Percentiles rank a stretch among this genome's conserved stretches.
These are phyloP conservation scores for Erithacus rubecula DNA, from an alignment of 2,797 vertebrate species.

Conservation along the genomic window DNA sequence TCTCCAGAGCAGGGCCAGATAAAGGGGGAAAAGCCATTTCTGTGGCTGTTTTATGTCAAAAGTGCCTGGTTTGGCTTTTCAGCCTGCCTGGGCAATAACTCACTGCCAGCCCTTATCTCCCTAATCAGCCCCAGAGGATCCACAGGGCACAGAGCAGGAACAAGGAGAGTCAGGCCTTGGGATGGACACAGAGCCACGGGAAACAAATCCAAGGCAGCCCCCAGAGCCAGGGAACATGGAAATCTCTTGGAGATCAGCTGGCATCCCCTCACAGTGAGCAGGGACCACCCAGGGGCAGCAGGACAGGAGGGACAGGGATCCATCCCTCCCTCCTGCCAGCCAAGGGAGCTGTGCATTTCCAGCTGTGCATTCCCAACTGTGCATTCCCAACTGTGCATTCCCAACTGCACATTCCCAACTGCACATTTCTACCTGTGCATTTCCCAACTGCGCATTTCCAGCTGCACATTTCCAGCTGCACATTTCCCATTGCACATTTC, in stretches of 20 bases:
- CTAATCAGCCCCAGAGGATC: background rate
- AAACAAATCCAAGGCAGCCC: background rate
- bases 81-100: background rate
- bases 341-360: background rate
- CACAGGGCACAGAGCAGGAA: background rate
- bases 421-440: accelerated
- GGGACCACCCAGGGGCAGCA: accelerated
- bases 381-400: accelerated
- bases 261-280: background rate
- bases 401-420: accelerated
- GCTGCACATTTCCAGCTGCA: accelerated
- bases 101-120: background rate
- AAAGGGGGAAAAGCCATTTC: background rate
- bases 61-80: background rate
- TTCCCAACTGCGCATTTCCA: accelerated
- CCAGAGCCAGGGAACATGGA: background rate
- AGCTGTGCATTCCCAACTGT: accelerated
- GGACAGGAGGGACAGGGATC: accelerated
- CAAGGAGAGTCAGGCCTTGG: background rate
- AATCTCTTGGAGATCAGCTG: background rate
- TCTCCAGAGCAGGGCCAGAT: slow-evolving; percentile 1
- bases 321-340: background rate
- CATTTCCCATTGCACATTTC: accelerated
- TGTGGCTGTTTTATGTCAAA: background rate
- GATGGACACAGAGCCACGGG: background rate